Percentiles rank a stretch among this genome's conserved stretches.
These are phyloP conservation scores for Melanophora roralis DNA, from an alignment of 2,888 invertebrate genomes.

Conservation along the genomic window DNA sequence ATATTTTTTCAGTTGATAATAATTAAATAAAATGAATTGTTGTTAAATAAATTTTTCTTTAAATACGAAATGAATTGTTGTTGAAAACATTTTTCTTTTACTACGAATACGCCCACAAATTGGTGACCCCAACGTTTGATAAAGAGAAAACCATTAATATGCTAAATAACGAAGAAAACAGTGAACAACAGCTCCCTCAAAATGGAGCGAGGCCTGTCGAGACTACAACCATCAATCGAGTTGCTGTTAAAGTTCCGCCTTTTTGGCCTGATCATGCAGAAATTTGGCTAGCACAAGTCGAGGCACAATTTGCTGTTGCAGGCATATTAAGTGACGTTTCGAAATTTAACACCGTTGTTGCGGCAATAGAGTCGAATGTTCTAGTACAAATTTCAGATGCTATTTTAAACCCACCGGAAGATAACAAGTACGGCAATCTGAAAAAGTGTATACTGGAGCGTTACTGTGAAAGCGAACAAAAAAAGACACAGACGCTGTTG, in stretches of 20 bases:
- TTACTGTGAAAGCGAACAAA: slow-evolving; percentile 58
- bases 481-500: slow-evolving; percentile 33
- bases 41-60: not conserved
- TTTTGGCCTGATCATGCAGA: slow-evolving; percentile 64
- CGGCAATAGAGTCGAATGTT: slow-evolving; percentile 60
- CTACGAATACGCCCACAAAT: not conserved
- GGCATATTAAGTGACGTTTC: slow-evolving; percentile 62
- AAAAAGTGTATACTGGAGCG: slow-evolving; percentile 52
- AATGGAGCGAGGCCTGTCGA: not conserved
- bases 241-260: slow-evolving; percentile 61
- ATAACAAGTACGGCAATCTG: slow-evolving; percentile 55
- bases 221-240: not conserved
- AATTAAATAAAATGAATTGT: too few species aligned
- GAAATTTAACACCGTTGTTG: slow-evolving; percentile 65
- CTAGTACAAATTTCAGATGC: slow-evolving; percentile 59
- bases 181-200: not conserved
- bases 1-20: too few species aligned
- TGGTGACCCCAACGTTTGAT: too few species aligned
- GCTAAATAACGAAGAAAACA: not conserved
- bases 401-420: slow-evolving; percentile 56
- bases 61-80: too few species aligned
- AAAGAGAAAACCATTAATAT: not conserved
- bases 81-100: too few species aligned
- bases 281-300: slow-evolving; percentile 52
- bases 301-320: slow-evolving; percentile 64